Evolutionary conservation across 1,140 invertebrate genomes (phyloP).

Genomic region (Anoplophora glabripennis): DNA sequence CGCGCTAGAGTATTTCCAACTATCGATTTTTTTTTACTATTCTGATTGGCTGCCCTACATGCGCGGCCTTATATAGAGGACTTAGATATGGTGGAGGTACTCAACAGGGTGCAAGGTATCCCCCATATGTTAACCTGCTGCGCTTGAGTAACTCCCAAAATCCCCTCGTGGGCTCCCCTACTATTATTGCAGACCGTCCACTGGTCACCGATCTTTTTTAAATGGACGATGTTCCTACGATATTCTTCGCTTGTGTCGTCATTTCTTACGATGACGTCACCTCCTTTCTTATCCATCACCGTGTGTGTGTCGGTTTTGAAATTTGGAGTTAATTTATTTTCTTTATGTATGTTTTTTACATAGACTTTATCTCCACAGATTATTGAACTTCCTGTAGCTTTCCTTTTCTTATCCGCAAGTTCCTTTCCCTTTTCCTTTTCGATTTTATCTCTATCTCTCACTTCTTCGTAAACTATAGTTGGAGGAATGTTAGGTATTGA

Average conservation of each 20-base stretch:
- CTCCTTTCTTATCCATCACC: background rate
- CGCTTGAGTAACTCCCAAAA: too few relatives aligned
- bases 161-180: too few relatives aligned
- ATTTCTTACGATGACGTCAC: too few relatives aligned
- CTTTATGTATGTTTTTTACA: conserved; percentile 8
- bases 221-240: conserved; percentile 3
- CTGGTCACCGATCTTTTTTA: conserved; percentile 5
- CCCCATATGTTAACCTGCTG: too few relatives aligned
- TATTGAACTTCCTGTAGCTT: conserved; percentile 1
- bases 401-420: conserved; percentile 7
- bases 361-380: background rate
- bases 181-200: background rate
- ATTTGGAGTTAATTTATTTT: background rate
- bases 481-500: background rate
- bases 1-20: too few relatives aligned
- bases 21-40: too few relatives aligned
- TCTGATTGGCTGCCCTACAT: too few relatives aligned
- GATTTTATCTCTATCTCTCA: too few relatives aligned
- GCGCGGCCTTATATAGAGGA: too few relatives aligned
- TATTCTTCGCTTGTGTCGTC: background rate
- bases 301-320: background rate
- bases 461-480: too few relatives aligned
- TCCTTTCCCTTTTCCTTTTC: background rate
- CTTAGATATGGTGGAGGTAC: too few relatives aligned
- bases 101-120: too few relatives aligned